Evolutionary conservation across 2,113 vertebrate species (phyloP).

Genomic region (Chaetodon auriga): DNA sequence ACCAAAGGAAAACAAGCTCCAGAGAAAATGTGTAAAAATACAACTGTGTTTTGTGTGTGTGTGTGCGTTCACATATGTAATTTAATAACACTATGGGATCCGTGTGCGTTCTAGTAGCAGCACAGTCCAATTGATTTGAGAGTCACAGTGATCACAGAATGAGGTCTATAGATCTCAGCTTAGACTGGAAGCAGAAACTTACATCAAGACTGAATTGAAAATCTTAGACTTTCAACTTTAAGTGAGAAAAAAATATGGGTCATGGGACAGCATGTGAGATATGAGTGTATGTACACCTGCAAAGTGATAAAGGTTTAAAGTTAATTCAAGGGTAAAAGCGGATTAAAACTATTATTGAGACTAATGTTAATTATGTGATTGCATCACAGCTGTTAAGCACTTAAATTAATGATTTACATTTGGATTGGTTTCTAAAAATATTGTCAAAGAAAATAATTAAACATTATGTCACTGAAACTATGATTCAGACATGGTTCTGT

Average conservation of each 20-base stretch:
- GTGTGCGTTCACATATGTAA: constrained; percentile 16
- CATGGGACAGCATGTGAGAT: neutral
- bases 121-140: constrained; percentile 9
- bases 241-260: constrained; percentile 11
- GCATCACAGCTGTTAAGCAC: neutral
- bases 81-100: constrained; percentile 18
- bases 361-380: neutral
- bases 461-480: neutral
- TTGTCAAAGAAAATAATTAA: neutral
- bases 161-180: neutral
- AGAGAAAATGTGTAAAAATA: constrained; percentile 12
- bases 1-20: constrained; percentile 2
- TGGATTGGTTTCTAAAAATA: neutral
- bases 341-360: neutral
- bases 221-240: constrained; percentile 39
- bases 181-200: constrained; percentile 3
- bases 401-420: neutral
- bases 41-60: constrained; percentile 1
- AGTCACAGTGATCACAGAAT: constrained; percentile 23
- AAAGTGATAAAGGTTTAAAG: neutral
- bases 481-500: neutral
- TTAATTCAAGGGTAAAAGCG: neutral
- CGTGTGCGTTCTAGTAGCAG: neutral
- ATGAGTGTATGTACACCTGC: neutral
- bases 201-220: neutral